Base-by-base conservation (phyloP, 2,888 invertebrate genomes). In the Ceramica pisi region DNA sequence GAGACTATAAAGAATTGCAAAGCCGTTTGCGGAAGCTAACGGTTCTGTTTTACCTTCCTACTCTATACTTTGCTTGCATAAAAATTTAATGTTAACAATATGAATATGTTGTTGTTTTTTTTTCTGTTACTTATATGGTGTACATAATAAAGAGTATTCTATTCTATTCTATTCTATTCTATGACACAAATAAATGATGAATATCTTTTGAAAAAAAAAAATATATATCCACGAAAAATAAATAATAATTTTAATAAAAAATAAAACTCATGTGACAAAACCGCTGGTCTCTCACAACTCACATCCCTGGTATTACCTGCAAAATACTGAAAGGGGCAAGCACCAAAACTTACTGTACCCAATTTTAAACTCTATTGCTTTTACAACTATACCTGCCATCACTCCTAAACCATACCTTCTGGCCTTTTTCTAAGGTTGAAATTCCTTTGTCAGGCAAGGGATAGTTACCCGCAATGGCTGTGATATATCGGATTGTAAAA, bases 331-430 rank as follows among this genome's bases (percentile, higher is more conserved):
- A 78, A 86, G 82, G 68, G 75, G 75, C 75, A 81, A 87, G 86
- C 82, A 84, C 86, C 87, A 89, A 88, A 92, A 92, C 89, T 92
- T 90, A 91, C 86, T 87, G 82, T 85, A 88, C 87, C 91, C 90
- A 92, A 92, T 92, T 93, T 92, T 92, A 91, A 92, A 92, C 87
- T 90, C 82, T 80, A 71, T 19, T 65, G 66, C 71, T 65, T 68
- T 72, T 69, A 63, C 44, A 69, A 73, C 59, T 68, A 64, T 50
- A 41, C 21, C 14, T 14, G 38, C 0, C 1, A 1, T 1, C 2
- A 16, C 56, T 44, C 2, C 9, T 3, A 78, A 71, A 62, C 0
- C 10, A 14, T 0, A 71, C 71, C 59, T 59, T 77, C 35, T 8
- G 0, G 0, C 1, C 4, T 5, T 0, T 0, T 10, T 0, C 38